A percentile compares a stretch with the other conserved stretches of the same genome.
These are phyloP conservation scores for Drosophila eohydei DNA, from an alignment of 2,888 invertebrate species.

Conservation along the genomic window DNA sequence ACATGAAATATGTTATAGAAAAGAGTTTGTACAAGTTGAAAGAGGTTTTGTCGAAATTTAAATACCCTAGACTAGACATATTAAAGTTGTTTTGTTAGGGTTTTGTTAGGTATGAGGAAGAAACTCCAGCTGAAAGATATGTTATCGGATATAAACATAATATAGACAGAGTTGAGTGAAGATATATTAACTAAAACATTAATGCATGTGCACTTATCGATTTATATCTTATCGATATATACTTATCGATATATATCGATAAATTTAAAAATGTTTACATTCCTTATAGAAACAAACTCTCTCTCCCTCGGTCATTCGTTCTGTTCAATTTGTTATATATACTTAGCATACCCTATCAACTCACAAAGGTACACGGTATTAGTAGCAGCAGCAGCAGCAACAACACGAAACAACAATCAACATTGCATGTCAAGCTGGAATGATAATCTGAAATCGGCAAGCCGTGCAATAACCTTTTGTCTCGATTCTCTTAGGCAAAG, in stretches of 20 bases:
- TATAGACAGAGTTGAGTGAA: not conserved
- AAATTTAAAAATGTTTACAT: not conserved
- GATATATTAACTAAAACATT: not conserved
- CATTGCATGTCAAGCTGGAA: conserved; percentile 63
- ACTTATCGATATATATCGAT: conserved; percentile 3
- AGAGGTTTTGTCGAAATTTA: too few species aligned
- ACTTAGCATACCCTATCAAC: not conserved
- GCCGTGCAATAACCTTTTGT: conserved; percentile 76
- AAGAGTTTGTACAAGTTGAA: not conserved
- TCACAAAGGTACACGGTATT: conserved; percentile 4
- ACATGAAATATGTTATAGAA: conserved; percentile 6
- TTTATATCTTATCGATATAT: too few species aligned
- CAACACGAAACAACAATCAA: conserved; percentile 43
- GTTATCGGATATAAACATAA: not conserved
- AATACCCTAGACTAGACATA: not conserved
- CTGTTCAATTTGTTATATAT: not conserved
- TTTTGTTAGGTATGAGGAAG: too few species aligned
- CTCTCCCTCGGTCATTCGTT: not conserved
- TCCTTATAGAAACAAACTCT: not conserved
- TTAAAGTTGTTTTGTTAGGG: not conserved
- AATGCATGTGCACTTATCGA: not conserved
- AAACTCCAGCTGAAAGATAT: not conserved
- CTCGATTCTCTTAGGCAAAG: conserved; percentile 15
- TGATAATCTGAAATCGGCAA: conserved; percentile 70
- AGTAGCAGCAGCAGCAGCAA: conserved; percentile 11